A percentile compares a stretch with the other conserved stretches of the same genome.
Conservation (phyloP, 2,797 vertebrate genomes). For the Gila robusta region DNA sequence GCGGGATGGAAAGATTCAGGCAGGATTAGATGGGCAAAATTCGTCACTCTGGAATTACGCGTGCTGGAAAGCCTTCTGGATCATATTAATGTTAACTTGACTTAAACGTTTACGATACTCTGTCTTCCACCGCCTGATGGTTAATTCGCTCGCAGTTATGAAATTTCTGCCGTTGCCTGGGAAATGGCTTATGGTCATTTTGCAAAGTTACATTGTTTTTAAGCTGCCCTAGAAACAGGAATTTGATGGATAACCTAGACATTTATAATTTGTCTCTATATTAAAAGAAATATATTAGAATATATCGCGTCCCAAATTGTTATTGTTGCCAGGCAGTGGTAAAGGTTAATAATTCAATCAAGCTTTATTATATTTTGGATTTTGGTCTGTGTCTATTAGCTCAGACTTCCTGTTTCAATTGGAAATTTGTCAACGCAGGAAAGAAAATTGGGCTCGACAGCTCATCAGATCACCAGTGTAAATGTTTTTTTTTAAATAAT, state of each 20-base stretch:
- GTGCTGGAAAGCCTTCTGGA: constrained; percentile 6
- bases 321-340: neutral
- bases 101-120: neutral
- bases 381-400: neutral
- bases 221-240: neutral
- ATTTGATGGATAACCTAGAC: constrained; percentile 1
- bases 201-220: neutral
- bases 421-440: neutral
- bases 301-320: neutral
- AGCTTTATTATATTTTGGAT: neutral
- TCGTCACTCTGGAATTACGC: constrained; percentile 40
- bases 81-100: neutral
- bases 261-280: neutral
- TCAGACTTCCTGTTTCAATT: neutral
- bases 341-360: neutral
- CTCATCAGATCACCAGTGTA: neutral
- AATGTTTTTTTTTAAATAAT: neutral
- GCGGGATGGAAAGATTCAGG: constrained; percentile 42
- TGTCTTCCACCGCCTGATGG: neutral
- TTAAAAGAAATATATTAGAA: neutral
- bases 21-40: constrained; percentile 19
- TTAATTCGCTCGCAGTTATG: neutral
- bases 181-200: neutral
- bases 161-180: neutral
- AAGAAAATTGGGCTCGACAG: neutral